Percentiles rank a stretch among this genome's conserved stretches.
These are phyloP conservation scores for Limnephilus marmoratus DNA, from an alignment of 2,888 invertebrate species.

Conservation along the genomic window DNA sequence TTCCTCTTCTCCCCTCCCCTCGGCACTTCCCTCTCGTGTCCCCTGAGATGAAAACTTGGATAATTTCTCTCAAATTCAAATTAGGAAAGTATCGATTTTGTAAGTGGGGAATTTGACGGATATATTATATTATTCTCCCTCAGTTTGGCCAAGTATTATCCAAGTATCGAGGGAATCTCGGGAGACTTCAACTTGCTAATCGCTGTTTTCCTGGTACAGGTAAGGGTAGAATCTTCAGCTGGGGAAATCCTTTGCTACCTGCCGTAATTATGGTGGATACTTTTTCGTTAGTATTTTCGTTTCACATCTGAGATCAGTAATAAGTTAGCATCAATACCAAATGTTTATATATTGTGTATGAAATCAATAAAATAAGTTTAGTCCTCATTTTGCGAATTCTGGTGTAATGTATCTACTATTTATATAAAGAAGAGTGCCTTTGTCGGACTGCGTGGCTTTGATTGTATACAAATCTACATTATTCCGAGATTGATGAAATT, in stretches of 20 bases:
- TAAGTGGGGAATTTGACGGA: neutral
- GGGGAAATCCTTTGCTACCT: neutral
- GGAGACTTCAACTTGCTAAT: neutral
- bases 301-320: too few species aligned
- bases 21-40: neutral
- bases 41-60: neutral
- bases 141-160: neutral
- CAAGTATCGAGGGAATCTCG: neutral
- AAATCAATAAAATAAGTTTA: too few species aligned
- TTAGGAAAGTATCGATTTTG: constrained; percentile 23
- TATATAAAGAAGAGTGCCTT: too few species aligned
- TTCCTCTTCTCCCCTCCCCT: neutral
- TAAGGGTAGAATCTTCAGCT: neutral
- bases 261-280: neutral
- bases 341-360: too few species aligned
- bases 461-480: too few species aligned
- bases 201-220: neutral
- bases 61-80: constrained; percentile 29
- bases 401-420: too few species aligned
- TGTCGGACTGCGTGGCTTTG: too few species aligned
- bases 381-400: too few species aligned
- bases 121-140: neutral
- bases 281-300: neutral
- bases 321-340: too few species aligned
- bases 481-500: too few species aligned